Evolutionary conservation across 2,113 vertebrate genomes (phyloP).

Genomic region (Hiodon alosoides): DNA sequence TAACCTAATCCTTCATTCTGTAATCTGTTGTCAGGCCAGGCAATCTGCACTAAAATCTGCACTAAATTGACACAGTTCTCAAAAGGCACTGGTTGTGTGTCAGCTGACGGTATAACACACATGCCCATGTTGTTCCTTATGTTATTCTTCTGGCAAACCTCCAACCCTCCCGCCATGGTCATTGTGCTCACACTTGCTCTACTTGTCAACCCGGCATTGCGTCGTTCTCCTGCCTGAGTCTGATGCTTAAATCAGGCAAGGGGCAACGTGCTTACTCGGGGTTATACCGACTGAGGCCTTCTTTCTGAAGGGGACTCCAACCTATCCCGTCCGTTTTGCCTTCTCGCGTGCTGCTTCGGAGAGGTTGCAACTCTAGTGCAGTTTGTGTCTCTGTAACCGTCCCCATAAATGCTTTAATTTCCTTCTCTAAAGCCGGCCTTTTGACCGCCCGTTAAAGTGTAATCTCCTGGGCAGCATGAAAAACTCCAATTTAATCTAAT

Average conservation of each 20-base stretch:
- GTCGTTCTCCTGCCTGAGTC: too few species aligned
- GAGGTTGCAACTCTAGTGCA: not conserved
- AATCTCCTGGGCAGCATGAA: not conserved
- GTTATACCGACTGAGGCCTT: not conserved
- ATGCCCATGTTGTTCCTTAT: not conserved
- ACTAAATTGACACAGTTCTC: not conserved
- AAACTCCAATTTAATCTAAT: slow-evolving; percentile 14
- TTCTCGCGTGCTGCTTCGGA: not conserved
- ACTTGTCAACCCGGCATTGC: too few species aligned
- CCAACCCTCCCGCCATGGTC: too few species aligned
- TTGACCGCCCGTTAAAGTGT: not conserved
- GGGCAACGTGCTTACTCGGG: too few species aligned
- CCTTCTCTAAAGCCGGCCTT: not conserved
- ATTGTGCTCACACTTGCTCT: too few species aligned
- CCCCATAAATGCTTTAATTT: not conserved
- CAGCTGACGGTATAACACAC: not conserved
- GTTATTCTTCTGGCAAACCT: not conserved
- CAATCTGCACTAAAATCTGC: too few species aligned
- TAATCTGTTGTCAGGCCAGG: too few species aligned
- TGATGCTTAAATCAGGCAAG: too few species aligned
- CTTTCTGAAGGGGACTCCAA: not conserved
- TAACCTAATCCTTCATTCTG: too few species aligned
- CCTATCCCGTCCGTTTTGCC: not conserved
- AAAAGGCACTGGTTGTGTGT: not conserved
- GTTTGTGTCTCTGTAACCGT: not conserved